Evolutionary conservation across 2,113 vertebrate species (phyloP).

Genomic region (Piaya cayana): DNA sequence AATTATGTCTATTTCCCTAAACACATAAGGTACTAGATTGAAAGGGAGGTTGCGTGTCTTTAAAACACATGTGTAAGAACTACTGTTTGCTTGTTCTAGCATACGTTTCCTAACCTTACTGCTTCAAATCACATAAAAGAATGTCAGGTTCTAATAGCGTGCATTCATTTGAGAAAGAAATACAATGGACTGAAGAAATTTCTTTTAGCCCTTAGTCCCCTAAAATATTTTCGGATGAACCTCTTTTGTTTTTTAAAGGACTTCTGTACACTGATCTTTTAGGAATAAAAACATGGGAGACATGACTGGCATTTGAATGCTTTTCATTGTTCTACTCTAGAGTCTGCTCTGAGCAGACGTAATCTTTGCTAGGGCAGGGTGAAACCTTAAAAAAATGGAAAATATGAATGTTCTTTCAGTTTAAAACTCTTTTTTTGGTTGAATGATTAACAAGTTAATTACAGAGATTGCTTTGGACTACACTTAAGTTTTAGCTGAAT

Average conservation of each 20-base stretch:
- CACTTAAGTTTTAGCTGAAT: background rate
- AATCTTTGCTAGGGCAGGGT: background rate
- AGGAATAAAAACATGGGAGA: background rate
- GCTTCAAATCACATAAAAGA: background rate
- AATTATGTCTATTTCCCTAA: constrained; percentile 9
- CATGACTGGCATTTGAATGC: background rate
- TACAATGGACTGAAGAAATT: background rate
- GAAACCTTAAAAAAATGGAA: background rate
- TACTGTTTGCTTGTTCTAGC: background rate
- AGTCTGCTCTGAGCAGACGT: background rate
- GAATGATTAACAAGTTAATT: background rate
- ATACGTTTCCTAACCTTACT: background rate
- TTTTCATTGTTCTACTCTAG: background rate
- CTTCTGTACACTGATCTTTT: background rate
- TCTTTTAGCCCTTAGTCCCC: background rate
- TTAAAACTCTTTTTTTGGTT: background rate
- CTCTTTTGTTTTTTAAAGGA: background rate
- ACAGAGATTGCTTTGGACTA: background rate
- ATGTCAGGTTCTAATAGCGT: background rate
- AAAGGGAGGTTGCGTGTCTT: background rate
- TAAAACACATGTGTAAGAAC: background rate
- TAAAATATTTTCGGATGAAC: background rate
- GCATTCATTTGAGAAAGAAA: background rate
- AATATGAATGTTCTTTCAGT: background rate
- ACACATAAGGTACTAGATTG: background rate